Evolutionary conservation across 2,797 vertebrate genomes (phyloP), one percentile per base, ranked within the genome.

Genomic region (Neostethus bicornis): DNA sequence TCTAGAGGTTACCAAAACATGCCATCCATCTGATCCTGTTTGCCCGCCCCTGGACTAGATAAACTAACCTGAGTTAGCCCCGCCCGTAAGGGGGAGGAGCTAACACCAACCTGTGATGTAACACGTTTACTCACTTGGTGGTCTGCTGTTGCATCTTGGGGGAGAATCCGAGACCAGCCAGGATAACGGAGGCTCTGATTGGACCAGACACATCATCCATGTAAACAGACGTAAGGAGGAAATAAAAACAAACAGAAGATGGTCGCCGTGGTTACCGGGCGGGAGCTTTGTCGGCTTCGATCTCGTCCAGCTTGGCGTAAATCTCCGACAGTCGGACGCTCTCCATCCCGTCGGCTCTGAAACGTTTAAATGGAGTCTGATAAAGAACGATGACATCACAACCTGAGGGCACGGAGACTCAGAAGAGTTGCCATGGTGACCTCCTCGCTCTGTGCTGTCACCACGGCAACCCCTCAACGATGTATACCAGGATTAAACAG

Each of bases 211-310:
- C 20, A 5, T 23, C 25, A 24, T 24, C 5, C 10, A 4, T 23
- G 19, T 21, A 28, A 21, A 23, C 23, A 24, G 23, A 24, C 23
- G 24, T 24, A 3, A 5, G 12, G n/a, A n/a, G n/a, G n/a, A n/a
- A n/a, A n/a, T 12, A 12, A 6, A 35, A 17, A 29, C 10, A 4
- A 24, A 23, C 5, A 24, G 24, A 24, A 24, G 5, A 20, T 12
- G 12, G 63, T 34, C 52, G 44, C 28, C 11, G 35, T 58, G 19
- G 35, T 65, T 88, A 99, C 96, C 95, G 92, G 10, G 97, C 97
- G 1, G 97, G 96, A 0, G 97, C 97, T 78, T 98, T 99, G 83
- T 99, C 97, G 0, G 97, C 95, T 28, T 99, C 96, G 5, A 98
- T 98, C 88, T 99, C 97, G 72, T 98, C 96, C 83, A 99, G 84